Evolutionary conservation across 2,113 vertebrate species (phyloP).

Genomic region (Pelecanus crispus): DNA sequence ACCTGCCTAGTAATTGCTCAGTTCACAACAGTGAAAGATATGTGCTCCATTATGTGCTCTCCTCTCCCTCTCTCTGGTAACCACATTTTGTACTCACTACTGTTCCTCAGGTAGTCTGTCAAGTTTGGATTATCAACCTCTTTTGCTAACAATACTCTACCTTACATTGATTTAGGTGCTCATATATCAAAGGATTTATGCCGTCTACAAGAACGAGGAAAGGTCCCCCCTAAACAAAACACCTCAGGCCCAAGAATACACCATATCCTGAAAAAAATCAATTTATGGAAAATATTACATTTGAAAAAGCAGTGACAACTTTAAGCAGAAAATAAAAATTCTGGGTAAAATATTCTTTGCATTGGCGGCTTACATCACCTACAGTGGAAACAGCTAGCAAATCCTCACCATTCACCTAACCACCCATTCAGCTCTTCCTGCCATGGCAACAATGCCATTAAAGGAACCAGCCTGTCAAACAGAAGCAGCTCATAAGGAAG

Average conservation of each 20-base stretch:
- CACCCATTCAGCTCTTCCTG: not conserved
- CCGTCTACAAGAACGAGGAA: not conserved
- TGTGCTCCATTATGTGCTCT: not conserved
- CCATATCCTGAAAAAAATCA: not conserved
- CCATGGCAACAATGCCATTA: not conserved
- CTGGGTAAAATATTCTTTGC: not conserved
- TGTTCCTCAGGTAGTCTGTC: not conserved
- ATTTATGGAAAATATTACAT: not conserved
- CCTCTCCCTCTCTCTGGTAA: not conserved
- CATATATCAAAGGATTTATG: not conserved
- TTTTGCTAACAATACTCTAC: not conserved
- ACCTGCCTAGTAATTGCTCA: constrained; percentile 6
- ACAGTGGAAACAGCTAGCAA: not conserved
- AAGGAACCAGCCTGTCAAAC: not conserved
- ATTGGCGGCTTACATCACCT: not conserved
- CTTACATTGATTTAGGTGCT: not conserved
- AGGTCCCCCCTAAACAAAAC: not conserved
- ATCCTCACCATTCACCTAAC: not conserved
- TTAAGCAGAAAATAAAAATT: not conserved
- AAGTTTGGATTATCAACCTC: not conserved
- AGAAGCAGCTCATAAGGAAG: not conserved
- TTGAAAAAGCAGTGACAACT: not conserved
- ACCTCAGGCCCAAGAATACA: not conserved
- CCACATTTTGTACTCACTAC: not conserved
- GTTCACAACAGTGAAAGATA: not conserved